phyloP scores from a whole-genome alignment of 1,140 invertebrate species.

The Trichomalopsis sarcophagae region DNA sequence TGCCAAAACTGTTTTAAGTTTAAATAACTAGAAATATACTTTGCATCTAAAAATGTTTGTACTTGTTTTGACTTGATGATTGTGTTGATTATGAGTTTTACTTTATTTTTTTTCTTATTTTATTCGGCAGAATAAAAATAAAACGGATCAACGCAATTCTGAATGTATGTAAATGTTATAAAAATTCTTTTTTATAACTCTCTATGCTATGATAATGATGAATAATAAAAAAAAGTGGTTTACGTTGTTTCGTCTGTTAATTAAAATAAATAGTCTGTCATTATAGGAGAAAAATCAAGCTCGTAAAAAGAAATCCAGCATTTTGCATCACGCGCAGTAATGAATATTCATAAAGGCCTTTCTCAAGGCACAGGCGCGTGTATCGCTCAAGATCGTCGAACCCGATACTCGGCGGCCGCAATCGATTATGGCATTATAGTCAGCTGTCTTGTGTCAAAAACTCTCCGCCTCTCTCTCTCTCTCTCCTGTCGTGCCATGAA shows the following conservation, averaged over 20 bases:
- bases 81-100: background rate
- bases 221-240: background rate
- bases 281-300: background rate
- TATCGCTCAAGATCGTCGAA: background rate
- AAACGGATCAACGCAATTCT: background rate
- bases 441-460: slow-evolving; percentile 45
- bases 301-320: background rate
- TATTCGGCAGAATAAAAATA: background rate
- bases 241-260: background rate
- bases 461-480: too few relatives aligned
- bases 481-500: too few relatives aligned
- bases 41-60: background rate
- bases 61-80: slow-evolving; percentile 7
- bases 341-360: background rate
- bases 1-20: slow-evolving; percentile 23
- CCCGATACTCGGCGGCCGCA: slow-evolving; percentile 17
- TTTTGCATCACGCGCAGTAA: background rate
- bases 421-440: slow-evolving; percentile 47
- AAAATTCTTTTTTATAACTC: background rate
- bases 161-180: background rate
- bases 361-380: background rate
- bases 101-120: background rate
- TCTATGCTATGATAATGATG: background rate
- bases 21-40: slow-evolving; percentile 32
- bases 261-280: background rate